These are phyloP conservation scores for Clarias macrocephalus DNA, from an alignment of 2,113 vertebrate genomes.

Conservation along the genomic window DNA sequence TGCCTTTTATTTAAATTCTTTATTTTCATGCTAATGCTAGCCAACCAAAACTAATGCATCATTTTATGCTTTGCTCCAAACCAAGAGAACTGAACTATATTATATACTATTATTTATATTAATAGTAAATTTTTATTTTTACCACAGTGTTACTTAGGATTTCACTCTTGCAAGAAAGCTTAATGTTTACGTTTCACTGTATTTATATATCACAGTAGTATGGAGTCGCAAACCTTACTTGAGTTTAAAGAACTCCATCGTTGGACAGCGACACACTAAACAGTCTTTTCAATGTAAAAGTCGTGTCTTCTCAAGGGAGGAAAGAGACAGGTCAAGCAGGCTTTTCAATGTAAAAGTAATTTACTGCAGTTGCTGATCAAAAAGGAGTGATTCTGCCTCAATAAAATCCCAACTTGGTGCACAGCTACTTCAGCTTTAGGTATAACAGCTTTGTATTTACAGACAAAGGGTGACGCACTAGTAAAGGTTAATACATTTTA, in stretches of 20 bases:
- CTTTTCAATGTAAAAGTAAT: not conserved
- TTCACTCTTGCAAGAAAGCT: not conserved
- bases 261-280: not conserved
- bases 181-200: not conserved
- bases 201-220: not conserved
- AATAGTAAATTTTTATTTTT: too few species aligned
- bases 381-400: not conserved
- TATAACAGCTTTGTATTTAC: not conserved
- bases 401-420: not conserved
- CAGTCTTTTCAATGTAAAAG: too few species aligned
- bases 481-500: constrained; percentile 32
- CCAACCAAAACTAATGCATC: too few species aligned
- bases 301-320: too few species aligned
- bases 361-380: not conserved
- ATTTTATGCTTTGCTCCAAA: too few species aligned
- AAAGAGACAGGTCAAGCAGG: not conserved
- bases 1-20: too few species aligned
- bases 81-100: too few species aligned
- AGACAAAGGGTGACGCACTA: not conserved
- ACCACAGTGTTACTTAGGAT: too few species aligned
- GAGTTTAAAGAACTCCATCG: not conserved
- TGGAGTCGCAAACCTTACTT: not conserved
- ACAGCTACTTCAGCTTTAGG: not conserved
- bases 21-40: too few species aligned
- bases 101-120: too few species aligned